Evolutionary conservation across 2,113 vertebrate species (phyloP), one percentile per base, ranked within the genome.

Genomic region (Sphyrna mokarran): DNA sequence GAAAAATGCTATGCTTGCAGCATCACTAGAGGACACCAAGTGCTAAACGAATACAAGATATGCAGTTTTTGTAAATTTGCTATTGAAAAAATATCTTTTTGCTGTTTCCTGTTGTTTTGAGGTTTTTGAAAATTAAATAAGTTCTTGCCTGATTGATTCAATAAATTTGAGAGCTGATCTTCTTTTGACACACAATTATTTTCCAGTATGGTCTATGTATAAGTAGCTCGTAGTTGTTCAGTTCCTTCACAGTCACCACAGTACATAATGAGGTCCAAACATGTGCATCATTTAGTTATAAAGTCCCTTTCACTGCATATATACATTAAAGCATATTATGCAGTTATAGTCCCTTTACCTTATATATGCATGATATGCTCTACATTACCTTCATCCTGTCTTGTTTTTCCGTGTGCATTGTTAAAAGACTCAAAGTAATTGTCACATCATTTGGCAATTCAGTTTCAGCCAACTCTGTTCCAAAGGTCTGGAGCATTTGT

Each of bases 391-490:
- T 99, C 97, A 98, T 99, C 96, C 97, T 98, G 95, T 98, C 97
- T 96, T 98, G 99, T 97, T 98, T 99, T 96, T 97, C 97, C 0
- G 97, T 98, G 97, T 99, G 99, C 0, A 97, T 96, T 58, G 97
- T 97, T 96, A 99, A 98, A 96, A 99, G 98, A 54, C 96, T 95
- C 96, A 96, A 97, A 0, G 99, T 99, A n/a, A 98, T 98, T 68
- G 98, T 98, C 40, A 98, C 98, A 69, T 99, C 98, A 33, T 99
- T 98, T 93, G 99, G 99, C 96, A 99, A 97, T 86, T 99, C 99
- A 0, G 98, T 99, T 96, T 99, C 99, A 13, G 99, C 99, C 96
- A 99, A 97, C 96, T 99, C 99, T 0, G 98, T 98, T 96, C 99
- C 99, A 96, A 99, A 99, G 40, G 97, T 97, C 97, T 99, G 99